These are phyloP conservation scores for Melanostoma mellinum DNA, from an alignment of 2,888 invertebrate species.

Conservation along the genomic window DNA sequence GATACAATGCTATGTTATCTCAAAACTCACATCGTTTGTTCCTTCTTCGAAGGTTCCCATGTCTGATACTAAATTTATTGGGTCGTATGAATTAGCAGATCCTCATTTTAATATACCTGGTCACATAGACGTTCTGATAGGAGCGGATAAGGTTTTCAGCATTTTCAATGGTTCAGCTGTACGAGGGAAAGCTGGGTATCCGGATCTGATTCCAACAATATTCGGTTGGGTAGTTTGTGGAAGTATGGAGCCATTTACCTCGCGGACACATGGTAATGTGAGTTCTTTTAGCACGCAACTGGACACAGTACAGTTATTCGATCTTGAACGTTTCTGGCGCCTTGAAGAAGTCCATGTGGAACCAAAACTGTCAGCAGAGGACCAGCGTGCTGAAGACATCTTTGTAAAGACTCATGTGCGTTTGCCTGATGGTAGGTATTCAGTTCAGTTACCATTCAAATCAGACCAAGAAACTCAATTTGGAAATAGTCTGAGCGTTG, in stretches of 20 bases:
- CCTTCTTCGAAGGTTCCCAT: slow-evolving; percentile 5
- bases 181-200: background rate
- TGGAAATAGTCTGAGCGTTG: background rate
- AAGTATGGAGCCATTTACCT: background rate
- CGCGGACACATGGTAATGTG: background rate
- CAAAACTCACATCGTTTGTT: slow-evolving; percentile 24
- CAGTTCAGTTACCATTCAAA: slow-evolving; percentile 20
- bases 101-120: background rate
- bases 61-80: background rate
- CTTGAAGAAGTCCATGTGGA: slow-evolving; percentile 18
- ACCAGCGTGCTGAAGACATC: slow-evolving; percentile 25
- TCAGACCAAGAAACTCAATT: slow-evolving; percentile 5
- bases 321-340: slow-evolving; percentile 20
- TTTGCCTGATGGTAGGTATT: slow-evolving; percentile 22
- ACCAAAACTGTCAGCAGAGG: slow-evolving; percentile 2
- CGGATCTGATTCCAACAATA: slow-evolving; percentile 18
- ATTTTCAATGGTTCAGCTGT: slow-evolving; percentile 17
- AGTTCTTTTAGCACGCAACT: slow-evolving; percentile 16
- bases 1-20: slow-evolving; percentile 22
- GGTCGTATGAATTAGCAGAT: slow-evolving; percentile 15
- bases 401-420: slow-evolving; percentile 1
- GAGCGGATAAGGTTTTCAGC: slow-evolving; percentile 19
- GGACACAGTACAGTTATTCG: slow-evolving; percentile 9
- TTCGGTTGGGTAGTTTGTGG: slow-evolving; percentile 25
- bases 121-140: slow-evolving; percentile 5